phyloP scores from a whole-genome alignment of 1,140 invertebrate genomes.

The Drosophila pandora region DNA sequence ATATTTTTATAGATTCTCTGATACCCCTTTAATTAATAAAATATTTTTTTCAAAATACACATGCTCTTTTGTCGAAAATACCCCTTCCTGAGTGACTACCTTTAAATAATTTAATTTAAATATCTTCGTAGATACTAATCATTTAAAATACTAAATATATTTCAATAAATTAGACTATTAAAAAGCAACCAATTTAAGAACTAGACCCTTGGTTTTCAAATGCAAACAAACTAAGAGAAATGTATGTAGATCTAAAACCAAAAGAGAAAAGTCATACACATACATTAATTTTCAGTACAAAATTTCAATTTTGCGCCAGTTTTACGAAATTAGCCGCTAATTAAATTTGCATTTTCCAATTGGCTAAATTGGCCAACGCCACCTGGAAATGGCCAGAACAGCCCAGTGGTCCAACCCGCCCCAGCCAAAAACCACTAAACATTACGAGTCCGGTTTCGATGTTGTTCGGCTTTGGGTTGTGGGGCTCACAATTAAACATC shows the following conservation, averaged over 20 bases:
- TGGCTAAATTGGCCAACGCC: conserved; percentile 23
- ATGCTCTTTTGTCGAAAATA: too few relatives aligned
- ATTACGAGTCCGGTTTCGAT: conserved; percentile 27
- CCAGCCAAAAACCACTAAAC: conserved; percentile 23
- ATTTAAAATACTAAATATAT: background rate
- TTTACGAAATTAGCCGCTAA: conserved; percentile 34
- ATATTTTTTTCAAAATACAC: background rate
- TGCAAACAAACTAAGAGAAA: background rate
- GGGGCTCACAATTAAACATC: conserved; percentile 27
- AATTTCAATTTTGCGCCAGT: conserved; percentile 36
- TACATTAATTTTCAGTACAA: conserved; percentile 10
- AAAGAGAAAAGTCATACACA: background rate
- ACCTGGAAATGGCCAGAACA: conserved; percentile 13
- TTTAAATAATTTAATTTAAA: background rate
- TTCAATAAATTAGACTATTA: background rate
- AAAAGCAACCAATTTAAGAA: background rate
- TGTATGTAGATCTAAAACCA: background rate
- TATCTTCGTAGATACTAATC: too few relatives aligned
- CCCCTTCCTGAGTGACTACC: too few relatives aligned
- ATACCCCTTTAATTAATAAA: background rate
- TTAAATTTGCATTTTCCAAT: conserved; percentile 43
- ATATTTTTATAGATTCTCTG: background rate
- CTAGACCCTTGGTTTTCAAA: background rate
- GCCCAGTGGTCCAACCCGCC: conserved; percentile 1
- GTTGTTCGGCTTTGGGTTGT: conserved; percentile 41